Evolutionary conservation across 2,797 vertebrate genomes (phyloP).

Genomic region (Phalloptychus januarius): DNA sequence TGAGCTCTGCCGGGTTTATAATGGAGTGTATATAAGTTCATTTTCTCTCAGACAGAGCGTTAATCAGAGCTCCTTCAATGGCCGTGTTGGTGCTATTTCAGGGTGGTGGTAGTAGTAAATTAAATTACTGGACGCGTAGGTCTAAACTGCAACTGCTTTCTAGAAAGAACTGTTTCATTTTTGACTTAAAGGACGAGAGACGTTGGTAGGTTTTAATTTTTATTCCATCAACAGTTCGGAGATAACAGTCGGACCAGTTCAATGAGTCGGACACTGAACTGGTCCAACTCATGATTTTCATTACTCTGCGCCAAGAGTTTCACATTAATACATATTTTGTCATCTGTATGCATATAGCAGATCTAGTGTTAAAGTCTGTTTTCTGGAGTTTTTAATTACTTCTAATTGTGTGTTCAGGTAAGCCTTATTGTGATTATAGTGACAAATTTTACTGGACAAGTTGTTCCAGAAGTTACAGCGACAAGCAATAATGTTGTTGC

Average conservation of each 20-base stretch:
- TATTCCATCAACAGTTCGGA: constrained; percentile 1
- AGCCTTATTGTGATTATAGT: neutral
- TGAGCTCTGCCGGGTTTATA: constrained; percentile 82
- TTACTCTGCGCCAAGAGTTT: neutral
- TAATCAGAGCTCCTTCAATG: constrained; percentile 77
- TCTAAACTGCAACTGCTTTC: constrained; percentile 17
- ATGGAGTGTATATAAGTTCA: constrained; percentile 93
- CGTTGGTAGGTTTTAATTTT: constrained; percentile 1
- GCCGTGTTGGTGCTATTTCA: constrained; percentile 50
- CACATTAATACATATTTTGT: neutral
- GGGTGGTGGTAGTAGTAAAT: constrained; percentile 36
- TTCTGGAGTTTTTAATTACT: neutral
- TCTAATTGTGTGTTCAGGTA: neutral
- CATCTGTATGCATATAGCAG: neutral
- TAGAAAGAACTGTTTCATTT: constrained; percentile 7
- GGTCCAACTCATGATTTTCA: neutral
- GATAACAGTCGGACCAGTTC: too few relatives aligned
- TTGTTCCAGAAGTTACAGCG: too few relatives aligned
- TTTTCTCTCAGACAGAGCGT: constrained; percentile 88
- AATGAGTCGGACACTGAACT: neutral
- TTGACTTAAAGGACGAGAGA: neutral
- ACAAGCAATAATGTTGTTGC: too few relatives aligned
- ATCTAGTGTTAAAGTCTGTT: neutral
- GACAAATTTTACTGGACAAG: too few relatives aligned
- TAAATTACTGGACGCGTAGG: constrained; percentile 40